Base-by-base conservation (phyloP, 1,140 invertebrate species). In the Drosophila lacertosa region DNA sequence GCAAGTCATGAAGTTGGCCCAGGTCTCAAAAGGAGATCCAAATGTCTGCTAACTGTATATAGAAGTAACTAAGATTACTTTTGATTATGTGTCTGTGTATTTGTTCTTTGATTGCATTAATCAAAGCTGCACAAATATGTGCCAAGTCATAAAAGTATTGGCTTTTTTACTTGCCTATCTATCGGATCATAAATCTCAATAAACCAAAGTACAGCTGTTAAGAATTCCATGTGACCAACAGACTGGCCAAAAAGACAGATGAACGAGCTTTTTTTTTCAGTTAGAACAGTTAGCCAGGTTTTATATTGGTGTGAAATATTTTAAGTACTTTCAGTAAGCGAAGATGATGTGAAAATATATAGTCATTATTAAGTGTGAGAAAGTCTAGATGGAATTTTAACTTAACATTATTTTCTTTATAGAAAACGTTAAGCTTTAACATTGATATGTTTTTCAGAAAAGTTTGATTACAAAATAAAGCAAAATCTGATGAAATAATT, bases 71-170 rank as follows among this genome's bases (percentile, higher is more conserved):
- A 24, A 20, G 20, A 29, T 55, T 53, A 33, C 20, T 33, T 29
- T 0, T 26, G 15, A 11, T 3, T 18, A 13, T 15, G 26, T 39
- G 26, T 44, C 13, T 73, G 20, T 53, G 9, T 51, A 20, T 26
- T 2, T 62, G 13, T 44, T 33, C 44, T 26, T 37, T 59, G 75
- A 77, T 77, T 84, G 77, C 77, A 81, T 74, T 84, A 84, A 86
- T 86, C 80, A 86, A 81, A 81, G 67, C 80, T 84, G 80, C 80
- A 83, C 51, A 84, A 83, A 76, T 76, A 80, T 84, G 78, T 82
- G 76, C 63, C 73, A 39, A 81, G 77, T 84, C 81, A 84, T 64
- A 71, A 59, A 71, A 57, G 16, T 70, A 44, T 74, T 70, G 53
- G 16, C 15, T 20, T 18, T 45, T 40, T 18, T 42, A 33, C 44